Conservation (phyloP, 2,113 vertebrate species). For the Protomyctophum bolini region DNA sequence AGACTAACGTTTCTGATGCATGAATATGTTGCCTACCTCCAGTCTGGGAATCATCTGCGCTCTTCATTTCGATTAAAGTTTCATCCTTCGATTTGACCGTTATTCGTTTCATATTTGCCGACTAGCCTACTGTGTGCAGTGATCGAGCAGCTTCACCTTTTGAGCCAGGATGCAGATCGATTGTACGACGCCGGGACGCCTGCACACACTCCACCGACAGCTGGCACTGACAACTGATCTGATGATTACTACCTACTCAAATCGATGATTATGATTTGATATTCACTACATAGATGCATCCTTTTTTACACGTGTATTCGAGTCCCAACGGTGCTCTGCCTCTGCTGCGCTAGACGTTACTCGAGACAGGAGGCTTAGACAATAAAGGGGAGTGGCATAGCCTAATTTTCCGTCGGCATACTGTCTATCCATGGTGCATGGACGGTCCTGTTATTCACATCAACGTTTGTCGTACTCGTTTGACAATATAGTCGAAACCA, state of each 20-base stretch:
- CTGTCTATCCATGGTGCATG: neutral
- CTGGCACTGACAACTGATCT: too few species aligned
- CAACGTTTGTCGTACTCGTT: too few species aligned
- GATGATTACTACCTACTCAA: neutral
- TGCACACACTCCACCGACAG: too few species aligned
- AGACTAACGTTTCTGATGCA: too few species aligned
- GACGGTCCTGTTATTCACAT: too few species aligned
- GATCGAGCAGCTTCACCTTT: slow-evolving; percentile 27
- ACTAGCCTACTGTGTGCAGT: neutral
- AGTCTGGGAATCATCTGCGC: slow-evolving; percentile 55
- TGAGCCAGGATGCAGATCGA: slow-evolving; percentile 1
- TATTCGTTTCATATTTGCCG: slow-evolving; percentile 73
- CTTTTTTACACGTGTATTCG: neutral
- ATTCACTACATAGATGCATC: neutral
- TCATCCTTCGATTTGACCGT: slow-evolving; percentile 76
- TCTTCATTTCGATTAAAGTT: slow-evolving; percentile 79
- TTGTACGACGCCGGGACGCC: too few species aligned
- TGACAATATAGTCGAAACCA: too few species aligned
- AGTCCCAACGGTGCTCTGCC: slow-evolving; percentile 10
- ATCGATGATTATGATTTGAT: slow-evolving; percentile 12
- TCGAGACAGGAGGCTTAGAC: slow-evolving; percentile 6
- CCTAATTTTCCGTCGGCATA: slow-evolving; percentile 52
- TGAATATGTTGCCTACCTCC: slow-evolving; percentile 57
- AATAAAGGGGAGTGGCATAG: slow-evolving; percentile 65
- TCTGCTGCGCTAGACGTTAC: slow-evolving; percentile 8